Conservation (phyloP, 2,113 vertebrate species). For the Stigmatopora argus region DNA sequence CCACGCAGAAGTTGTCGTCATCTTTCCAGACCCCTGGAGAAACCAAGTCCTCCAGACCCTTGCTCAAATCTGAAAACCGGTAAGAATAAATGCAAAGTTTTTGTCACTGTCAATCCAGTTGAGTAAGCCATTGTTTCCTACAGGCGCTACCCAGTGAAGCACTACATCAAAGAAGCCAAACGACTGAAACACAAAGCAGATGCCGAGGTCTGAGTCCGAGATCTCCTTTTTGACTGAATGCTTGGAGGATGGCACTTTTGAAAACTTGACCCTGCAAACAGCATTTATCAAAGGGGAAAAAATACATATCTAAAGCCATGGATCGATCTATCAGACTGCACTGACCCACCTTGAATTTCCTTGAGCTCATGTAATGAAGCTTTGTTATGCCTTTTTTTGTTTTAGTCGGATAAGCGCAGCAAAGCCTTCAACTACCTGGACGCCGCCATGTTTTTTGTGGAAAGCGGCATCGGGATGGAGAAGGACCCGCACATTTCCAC, state of each 20-base stretch:
- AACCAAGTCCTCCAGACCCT: slow-evolving; percentile 68
- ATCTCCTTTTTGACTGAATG: neutral
- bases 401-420: slow-evolving; percentile 77
- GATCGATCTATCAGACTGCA: too few species aligned
- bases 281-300: too few species aligned
- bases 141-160: slow-evolving; percentile 77
- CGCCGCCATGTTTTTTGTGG: slow-evolving; percentile 82
- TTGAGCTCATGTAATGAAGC: neutral
- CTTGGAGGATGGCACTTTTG: too few species aligned
- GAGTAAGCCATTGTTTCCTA: neutral
- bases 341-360: neutral
- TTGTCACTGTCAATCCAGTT: neutral
- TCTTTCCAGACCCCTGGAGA: slow-evolving; percentile 71
- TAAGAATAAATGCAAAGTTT: slow-evolving; percentile 50
- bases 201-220: slow-evolving; percentile 70
- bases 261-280: too few species aligned
- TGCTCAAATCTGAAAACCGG: slow-evolving; percentile 72
- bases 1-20: slow-evolving; percentile 68
- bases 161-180: slow-evolving; percentile 89
- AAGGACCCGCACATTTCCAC: slow-evolving; percentile 73
- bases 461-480: slow-evolving; percentile 85
- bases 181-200: slow-evolving; percentile 94
- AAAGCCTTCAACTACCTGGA: slow-evolving; percentile 89
- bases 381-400: neutral
- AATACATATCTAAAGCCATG: too few species aligned